A percentile compares a stretch with the other conserved stretches of the same genome.
These are phyloP conservation scores for Crotalus viridis DNA, from an alignment of 2,113 vertebrate genomes.

Conservation along the genomic window DNA sequence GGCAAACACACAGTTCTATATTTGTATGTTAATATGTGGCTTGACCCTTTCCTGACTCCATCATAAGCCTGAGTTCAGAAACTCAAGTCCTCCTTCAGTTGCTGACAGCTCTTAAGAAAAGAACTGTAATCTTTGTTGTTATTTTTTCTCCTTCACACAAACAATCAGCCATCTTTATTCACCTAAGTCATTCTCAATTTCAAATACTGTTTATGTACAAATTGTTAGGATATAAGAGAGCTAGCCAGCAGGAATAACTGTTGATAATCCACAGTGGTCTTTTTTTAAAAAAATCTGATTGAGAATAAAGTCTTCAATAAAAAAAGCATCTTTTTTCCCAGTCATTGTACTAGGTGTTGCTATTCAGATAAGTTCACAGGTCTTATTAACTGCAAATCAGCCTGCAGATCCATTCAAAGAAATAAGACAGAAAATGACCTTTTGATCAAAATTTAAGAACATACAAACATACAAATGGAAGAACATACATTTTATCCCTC, in stretches of 20 bases:
- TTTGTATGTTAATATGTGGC: background rate
- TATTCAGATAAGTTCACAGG: constrained; percentile 59
- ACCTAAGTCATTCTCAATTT: constrained; percentile 60
- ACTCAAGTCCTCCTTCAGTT: constrained; percentile 60
- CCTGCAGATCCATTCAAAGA: constrained; percentile 56
- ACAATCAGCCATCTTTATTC: constrained; percentile 57
- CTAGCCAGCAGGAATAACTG: constrained; percentile 65
- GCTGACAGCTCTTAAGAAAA: constrained; percentile 62
- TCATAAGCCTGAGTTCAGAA: constrained; percentile 56
- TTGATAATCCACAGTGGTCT: constrained; percentile 64
- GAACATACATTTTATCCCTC: constrained; percentile 49
- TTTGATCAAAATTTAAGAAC: constrained; percentile 23
- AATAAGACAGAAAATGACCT: constrained; percentile 67
- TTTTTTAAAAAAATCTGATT: constrained; percentile 44
- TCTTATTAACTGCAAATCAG: constrained; percentile 62
- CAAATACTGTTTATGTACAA: constrained; percentile 68
- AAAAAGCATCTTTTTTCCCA: constrained; percentile 57
- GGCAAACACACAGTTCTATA: background rate
- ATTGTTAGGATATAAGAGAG: constrained; percentile 58
- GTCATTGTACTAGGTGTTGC: constrained; percentile 54
- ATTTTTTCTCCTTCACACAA: constrained; percentile 52
- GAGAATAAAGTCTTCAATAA: constrained; percentile 59
- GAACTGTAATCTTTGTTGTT: constrained; percentile 60
- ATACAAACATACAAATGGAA: constrained; percentile 28
- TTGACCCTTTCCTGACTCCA: constrained; percentile 28